Evolutionary conservation across 2,888 invertebrate species (phyloP).

Genomic region (Microplitis deprimator): DNA sequence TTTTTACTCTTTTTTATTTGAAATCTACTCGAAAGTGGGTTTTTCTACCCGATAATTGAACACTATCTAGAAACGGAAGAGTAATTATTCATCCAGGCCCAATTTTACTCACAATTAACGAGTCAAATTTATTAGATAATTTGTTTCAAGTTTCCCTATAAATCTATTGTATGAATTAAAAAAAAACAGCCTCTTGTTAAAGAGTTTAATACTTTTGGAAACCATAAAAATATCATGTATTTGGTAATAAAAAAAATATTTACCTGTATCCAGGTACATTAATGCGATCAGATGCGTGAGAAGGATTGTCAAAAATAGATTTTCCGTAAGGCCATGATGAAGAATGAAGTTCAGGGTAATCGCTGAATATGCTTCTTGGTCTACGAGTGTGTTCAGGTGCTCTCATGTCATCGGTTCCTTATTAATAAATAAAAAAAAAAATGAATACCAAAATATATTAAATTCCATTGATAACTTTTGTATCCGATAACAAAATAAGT

Average conservation of each 20-base stretch:
- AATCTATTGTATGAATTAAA: too few relatives aligned
- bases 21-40: too few relatives aligned
- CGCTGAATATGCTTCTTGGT: constrained; percentile 79
- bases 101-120: too few relatives aligned
- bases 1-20: too few relatives aligned
- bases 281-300: constrained; percentile 86
- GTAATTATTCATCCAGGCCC: too few relatives aligned
- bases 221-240: not conserved
- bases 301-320: constrained; percentile 90
- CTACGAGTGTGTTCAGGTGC: constrained; percentile 82
- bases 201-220: too few relatives aligned
- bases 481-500: not conserved
- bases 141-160: too few relatives aligned
- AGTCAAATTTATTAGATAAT: too few relatives aligned
- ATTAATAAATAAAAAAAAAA: constrained; percentile 6
- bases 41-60: too few relatives aligned
- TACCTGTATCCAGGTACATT: constrained; percentile 87
- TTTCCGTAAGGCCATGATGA: constrained; percentile 84
- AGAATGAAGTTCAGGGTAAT: constrained; percentile 81
- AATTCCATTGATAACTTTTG: not conserved
- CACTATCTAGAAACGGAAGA: too few relatives aligned
- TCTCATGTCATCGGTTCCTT: constrained; percentile 93
- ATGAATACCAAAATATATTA: not conserved
- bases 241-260: constrained; percentile 5
- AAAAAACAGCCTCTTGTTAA: too few relatives aligned